Percentiles rank a stretch among this genome's conserved stretches.
Conservation (phyloP, 2,113 vertebrate genomes). For the Platanista minor region DNA sequence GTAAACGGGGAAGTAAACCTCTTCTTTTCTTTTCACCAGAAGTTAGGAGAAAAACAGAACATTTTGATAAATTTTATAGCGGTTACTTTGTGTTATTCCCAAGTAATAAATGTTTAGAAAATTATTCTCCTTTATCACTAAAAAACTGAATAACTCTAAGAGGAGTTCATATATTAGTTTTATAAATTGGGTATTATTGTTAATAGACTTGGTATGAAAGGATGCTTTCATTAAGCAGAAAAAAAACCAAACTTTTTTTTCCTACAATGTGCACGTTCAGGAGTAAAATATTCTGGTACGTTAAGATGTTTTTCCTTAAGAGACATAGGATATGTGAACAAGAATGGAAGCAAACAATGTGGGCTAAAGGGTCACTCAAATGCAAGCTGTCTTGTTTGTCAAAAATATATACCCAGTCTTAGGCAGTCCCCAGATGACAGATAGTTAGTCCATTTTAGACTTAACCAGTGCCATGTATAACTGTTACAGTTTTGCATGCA, state of each 20-base stretch:
- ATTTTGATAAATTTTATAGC: neutral
- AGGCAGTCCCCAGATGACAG: neutral
- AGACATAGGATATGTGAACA: neutral
- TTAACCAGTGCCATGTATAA: neutral
- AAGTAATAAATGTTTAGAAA: neutral
- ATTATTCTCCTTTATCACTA: neutral
- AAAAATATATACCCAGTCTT: neutral
- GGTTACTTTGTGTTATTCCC: neutral
- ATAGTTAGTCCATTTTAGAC: neutral
- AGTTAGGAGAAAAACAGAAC: slow-evolving; percentile 13
- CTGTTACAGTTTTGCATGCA: neutral
- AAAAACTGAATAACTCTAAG: neutral
- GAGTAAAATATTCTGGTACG: neutral
- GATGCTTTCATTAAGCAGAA: neutral
- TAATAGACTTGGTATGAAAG: neutral
- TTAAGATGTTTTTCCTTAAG: neutral
- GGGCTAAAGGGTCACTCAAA: neutral
- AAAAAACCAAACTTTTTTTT: neutral
- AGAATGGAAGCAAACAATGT: neutral
- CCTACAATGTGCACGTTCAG: neutral
- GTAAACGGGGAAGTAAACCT: neutral
- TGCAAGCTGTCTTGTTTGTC: neutral
- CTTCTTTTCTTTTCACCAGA: neutral
- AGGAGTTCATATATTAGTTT: slow-evolving; percentile 3
- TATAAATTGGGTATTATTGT: neutral